Conservation (phyloP, 2,797 vertebrate species). For the Neostethus bicornis region DNA sequence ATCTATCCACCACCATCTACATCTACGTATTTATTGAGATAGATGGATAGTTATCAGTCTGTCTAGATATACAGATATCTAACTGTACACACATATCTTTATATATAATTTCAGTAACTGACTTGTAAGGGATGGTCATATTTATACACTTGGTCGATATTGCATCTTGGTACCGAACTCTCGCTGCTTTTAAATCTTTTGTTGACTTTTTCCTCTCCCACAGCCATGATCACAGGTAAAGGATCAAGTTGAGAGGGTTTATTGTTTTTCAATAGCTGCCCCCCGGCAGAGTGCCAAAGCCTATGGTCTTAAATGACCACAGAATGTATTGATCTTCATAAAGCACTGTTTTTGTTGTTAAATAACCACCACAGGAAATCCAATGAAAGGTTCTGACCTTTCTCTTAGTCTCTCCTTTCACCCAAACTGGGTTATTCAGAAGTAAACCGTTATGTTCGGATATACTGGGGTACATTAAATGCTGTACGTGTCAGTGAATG, state of each 20-base stretch:
- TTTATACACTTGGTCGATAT: constrained; percentile 46
- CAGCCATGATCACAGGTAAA: constrained; percentile 59
- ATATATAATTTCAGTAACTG: constrained; percentile 11
- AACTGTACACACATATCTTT: background rate
- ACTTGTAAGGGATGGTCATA: constrained; percentile 17
- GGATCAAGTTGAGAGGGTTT: constrained; percentile 67
- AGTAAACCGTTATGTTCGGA: constrained; percentile 13
- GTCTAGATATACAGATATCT: too few species aligned
- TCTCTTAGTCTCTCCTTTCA: constrained; percentile 42
- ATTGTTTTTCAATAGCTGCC: constrained; percentile 75
- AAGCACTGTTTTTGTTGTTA: constrained; percentile 72
- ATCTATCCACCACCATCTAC: too few species aligned
- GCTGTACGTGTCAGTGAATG: constrained; percentile 27
- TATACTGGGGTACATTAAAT: constrained; percentile 34
- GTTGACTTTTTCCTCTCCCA: constrained; percentile 40
- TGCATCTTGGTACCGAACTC: constrained; percentile 47
- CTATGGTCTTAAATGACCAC: constrained; percentile 73
- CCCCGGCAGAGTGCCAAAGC: constrained; percentile 47
- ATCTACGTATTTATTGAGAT: too few species aligned
- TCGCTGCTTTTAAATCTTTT: constrained; percentile 34
- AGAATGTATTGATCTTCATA: constrained; percentile 76
- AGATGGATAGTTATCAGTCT: too few species aligned
- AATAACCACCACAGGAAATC: constrained; percentile 68
- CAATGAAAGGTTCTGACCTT: constrained; percentile 71
- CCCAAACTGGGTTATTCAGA: constrained; percentile 37